phyloP scores from a whole-genome alignment of 2,797 vertebrate species.

The Anguilla marmorata region DNA sequence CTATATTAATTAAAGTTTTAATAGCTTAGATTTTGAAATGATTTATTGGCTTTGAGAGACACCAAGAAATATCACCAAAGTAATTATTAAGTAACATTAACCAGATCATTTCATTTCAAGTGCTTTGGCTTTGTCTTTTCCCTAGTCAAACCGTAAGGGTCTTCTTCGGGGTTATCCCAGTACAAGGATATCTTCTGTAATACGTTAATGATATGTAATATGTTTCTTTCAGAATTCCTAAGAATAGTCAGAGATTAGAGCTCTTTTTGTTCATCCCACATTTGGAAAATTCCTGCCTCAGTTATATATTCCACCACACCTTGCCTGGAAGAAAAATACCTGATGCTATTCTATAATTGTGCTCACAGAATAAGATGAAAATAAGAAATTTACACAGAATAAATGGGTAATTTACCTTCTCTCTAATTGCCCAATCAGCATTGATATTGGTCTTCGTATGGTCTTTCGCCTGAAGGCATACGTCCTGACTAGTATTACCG shows the following conservation, averaged over 20 bases:
- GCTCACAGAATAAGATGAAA: constrained; percentile 38
- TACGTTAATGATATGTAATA: constrained; percentile 45
- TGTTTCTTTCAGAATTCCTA: constrained; percentile 47
- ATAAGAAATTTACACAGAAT: constrained; percentile 14
- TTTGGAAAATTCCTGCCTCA: constrained; percentile 37
- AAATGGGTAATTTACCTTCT: constrained; percentile 24
- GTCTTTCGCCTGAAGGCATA: neutral
- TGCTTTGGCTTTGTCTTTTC: constrained; percentile 41
- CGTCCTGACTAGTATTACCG: neutral
- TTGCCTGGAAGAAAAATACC: constrained; percentile 57
- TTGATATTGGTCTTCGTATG: neutral
- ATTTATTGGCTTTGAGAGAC: constrained; percentile 57
- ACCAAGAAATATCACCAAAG: constrained; percentile 49
- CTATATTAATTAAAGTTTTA: constrained; percentile 55
- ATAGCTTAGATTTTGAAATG: constrained; percentile 54
- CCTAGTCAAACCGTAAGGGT: constrained; percentile 50
- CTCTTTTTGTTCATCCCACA: constrained; percentile 49
- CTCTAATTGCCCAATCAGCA: neutral
- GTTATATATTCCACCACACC: constrained; percentile 60
- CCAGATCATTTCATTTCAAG: constrained; percentile 33
- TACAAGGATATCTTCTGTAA: constrained; percentile 50
- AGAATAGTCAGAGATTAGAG: constrained; percentile 54
- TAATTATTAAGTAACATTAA: constrained; percentile 51
- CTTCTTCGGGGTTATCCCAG: constrained; percentile 49
- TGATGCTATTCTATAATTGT: constrained; percentile 40